phyloP scores from a whole-genome alignment of 2,888 invertebrate species.

The Phortica okadai region DNA sequence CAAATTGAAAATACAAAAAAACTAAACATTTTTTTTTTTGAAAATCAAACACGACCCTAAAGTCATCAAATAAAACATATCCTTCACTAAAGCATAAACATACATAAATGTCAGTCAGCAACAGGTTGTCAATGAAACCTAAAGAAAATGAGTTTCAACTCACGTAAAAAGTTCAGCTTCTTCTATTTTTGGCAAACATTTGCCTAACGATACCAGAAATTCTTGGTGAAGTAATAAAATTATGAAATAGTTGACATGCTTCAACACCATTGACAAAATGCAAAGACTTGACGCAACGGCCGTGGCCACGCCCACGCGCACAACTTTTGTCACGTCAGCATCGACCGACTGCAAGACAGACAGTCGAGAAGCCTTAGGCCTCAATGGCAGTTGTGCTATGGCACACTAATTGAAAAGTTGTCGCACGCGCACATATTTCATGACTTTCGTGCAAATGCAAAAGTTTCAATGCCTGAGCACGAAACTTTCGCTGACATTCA shows the following conservation, averaged over 20 bases:
- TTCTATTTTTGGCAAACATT: conserved; percentile 4
- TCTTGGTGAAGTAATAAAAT: conserved; percentile 15
- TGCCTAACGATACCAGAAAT: not conserved
- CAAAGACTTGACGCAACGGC: not conserved
- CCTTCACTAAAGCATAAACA: not conserved
- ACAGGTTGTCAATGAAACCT: not conserved
- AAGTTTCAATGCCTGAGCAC: conserved; percentile 10
- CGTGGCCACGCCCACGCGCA: not conserved
- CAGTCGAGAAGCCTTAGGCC: not conserved
- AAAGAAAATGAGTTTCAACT: not conserved
- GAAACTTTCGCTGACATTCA: conserved; percentile 26
- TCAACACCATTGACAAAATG: conserved; percentile 10
- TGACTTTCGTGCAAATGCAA: not conserved
- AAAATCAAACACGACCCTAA: too few species aligned
- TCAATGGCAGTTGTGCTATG: not conserved
- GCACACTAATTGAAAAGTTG: conserved; percentile 29
- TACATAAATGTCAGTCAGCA: not conserved
- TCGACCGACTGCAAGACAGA: not conserved
- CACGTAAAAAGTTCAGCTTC: not conserved
- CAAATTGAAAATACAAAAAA: too few species aligned
- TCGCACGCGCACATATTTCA: not conserved
- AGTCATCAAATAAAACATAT: too few species aligned
- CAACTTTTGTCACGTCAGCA: not conserved
- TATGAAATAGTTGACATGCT: conserved; percentile 26
- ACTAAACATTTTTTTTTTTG: too few species aligned